Percentiles rank a stretch among this genome's conserved stretches.
phyloP scores from a whole-genome alignment of 2,797 vertebrate species.

The Betta splendens region DNA sequence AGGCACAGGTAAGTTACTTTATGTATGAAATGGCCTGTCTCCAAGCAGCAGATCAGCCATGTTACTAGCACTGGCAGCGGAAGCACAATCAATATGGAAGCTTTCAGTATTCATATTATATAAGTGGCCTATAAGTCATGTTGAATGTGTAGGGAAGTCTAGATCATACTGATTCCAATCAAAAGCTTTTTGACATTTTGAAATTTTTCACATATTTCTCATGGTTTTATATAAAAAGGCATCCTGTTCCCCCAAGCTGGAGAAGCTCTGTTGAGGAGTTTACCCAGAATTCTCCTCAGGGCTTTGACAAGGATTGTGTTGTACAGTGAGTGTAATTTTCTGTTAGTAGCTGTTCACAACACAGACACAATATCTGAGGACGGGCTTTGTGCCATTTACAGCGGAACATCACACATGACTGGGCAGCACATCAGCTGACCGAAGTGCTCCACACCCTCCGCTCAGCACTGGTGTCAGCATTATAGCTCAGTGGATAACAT shows the following conservation, averaged over 20 bases:
- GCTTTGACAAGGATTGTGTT: constrained; percentile 47
- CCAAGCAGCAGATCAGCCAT: constrained; percentile 50
- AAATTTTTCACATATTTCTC: too few relatives aligned
- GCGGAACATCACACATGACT: constrained; percentile 60
- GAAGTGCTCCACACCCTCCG: constrained; percentile 28
- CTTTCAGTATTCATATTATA: constrained; percentile 58
- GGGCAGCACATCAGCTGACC: constrained; percentile 53
- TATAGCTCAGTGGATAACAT: constrained; percentile 49
- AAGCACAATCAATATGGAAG: constrained; percentile 55
- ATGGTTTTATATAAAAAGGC: too few relatives aligned
- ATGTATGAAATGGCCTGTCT: constrained; percentile 58
- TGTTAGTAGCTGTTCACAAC: constrained; percentile 36
- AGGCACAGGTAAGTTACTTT: constrained; percentile 62
- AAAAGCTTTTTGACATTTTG: too few relatives aligned
- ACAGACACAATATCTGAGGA: constrained; percentile 29
- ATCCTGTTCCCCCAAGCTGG: too few relatives aligned
- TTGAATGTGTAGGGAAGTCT: constrained; percentile 22
- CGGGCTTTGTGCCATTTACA: constrained; percentile 47
- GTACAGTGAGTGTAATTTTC: constrained; percentile 36
- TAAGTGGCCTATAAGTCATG: constrained; percentile 49
- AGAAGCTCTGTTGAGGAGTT: background rate
- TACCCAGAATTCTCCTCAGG: constrained; percentile 6
- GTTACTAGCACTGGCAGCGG: constrained; percentile 30
- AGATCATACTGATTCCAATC: constrained; percentile 20
- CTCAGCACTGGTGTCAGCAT: constrained; percentile 43